Evolutionary conservation across 2,888 invertebrate species (phyloP), one percentile per base, ranked within the genome.

Genomic region (Platypus cylindrus): DNA sequence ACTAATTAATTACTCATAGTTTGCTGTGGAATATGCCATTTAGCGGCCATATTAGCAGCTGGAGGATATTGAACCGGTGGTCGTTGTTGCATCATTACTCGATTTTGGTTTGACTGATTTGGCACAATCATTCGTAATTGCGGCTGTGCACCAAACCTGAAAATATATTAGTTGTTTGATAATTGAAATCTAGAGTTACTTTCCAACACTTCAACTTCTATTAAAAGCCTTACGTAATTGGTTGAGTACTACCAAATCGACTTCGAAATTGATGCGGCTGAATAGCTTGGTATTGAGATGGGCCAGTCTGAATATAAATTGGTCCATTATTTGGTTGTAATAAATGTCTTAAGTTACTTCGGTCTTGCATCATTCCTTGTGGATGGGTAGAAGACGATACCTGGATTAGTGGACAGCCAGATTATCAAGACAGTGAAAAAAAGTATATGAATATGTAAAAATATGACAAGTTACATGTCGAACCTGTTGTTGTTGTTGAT

Each of bases 11-110:
- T 36, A 48, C 45, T 44, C 30, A 43, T 36, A 15, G 36, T 45
- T 43, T 73, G 72, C 53, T 75, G 77, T 35, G 77, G 83, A 49
- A 78, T 81, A 60, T 83, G 83, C 82, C 83, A 83, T 56, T 79
- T 78, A n/a, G n/a, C n/a, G 52, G 48, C 51, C 11, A 14, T 34
- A 2, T 27, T 36, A 12, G 24, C 20, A 17, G 36, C 41, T 26
- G 41, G 42, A 16, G 41, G 37, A 8, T 43, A 38, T 18, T 47
- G 45, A 12, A 46, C 48, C 17, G 44, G 51, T 48, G 52, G 49
- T 40, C 47, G 48, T 34, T 45, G 43, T 16, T 36, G 36, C n/a
- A 36, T 31, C 32, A 40, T 51, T 45, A 45, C 52, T 50, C 17
- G 56, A 44, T 31, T 40, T 40, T 18, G 43, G 35, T 30, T 52